Evolutionary conservation across 2,113 vertebrate genomes (phyloP), one percentile per base, ranked within the genome.

Genomic region (Myrmecobius fasciatus): DNA sequence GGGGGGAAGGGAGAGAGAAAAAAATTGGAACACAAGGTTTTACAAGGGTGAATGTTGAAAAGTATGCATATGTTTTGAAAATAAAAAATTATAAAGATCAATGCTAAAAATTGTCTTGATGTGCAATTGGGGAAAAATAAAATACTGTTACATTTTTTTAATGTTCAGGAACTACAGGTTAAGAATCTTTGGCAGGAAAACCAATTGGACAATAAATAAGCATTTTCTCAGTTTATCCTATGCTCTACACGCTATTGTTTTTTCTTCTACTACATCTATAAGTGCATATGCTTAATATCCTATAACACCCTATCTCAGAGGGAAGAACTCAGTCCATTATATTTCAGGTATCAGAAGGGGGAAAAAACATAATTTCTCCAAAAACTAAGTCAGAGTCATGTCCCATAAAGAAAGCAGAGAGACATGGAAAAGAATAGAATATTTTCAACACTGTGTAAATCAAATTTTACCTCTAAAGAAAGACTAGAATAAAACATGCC

Each of bases 401-500:
- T 25, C 8, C 48, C 94, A 83, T 94, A 91, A 93, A 89, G 93
- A 26, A 89, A 9, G 14, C 89, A 24, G 88, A 26, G 90, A 53
- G 36, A 24, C 25, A 89, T 53, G 8, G 93, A 90, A 93, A 94
- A 67, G 91, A 49, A 9, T 89, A 90, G 90, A 94, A 67, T 89
- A 5, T 1, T 20, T 75, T n/a, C 67, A 96, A 43, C 11, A 92
- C 36, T 89, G 36, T 52, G 22, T 3, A 52, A 47, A 28, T 91
- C 47, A 51, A 60, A 95, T 43, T 95, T 31, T 92, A 95, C 28
- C 12, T 24, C 6, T 46, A 88, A 89, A 28, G 52, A 93, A 95
- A 96, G 2, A 17, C 25, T 51, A 25, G 12, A 60, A 90, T 25
- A 52, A 93, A 52, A 43, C 17, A 83, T 26, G 90, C 51, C 36